phyloP scores from a whole-genome alignment of 1,140 invertebrate genomes.

The Cryptotermes secundus region DNA sequence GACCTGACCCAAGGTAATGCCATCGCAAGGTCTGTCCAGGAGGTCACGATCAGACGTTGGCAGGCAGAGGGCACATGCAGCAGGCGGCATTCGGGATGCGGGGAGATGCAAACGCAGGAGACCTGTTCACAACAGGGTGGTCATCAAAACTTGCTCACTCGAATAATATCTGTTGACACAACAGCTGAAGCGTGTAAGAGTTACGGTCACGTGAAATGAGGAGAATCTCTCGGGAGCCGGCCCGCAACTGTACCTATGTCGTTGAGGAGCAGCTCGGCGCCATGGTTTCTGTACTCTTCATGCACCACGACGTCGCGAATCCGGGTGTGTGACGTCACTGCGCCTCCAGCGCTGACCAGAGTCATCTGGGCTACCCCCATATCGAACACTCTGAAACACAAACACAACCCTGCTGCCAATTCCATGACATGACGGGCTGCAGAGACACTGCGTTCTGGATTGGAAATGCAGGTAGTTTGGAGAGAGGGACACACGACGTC shows the following conservation, averaged over 20 bases:
- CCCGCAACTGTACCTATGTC: no score
- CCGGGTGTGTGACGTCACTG: background rate
- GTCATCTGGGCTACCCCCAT: background rate
- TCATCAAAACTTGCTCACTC: no score
- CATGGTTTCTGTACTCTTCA: constrained; percentile 21
- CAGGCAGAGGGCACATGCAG: constrained; percentile 11
- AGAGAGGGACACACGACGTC: no score
- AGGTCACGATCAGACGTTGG: background rate
- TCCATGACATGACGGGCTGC: no score
- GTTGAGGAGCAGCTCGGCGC: background rate
- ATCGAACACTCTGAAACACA: background rate
- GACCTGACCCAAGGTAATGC: background rate
- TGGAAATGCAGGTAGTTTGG: no score
- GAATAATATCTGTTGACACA: no score
- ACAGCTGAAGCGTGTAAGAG: no score
- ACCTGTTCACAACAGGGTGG: background rate
- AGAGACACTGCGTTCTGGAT: no score
- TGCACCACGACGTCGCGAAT: background rate
- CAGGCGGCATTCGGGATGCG: background rate
- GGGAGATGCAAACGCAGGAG: background rate
- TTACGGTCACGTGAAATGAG: no score
- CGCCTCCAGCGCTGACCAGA: background rate
- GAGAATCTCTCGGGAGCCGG: no score
- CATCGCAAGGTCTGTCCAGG: constrained; percentile 14
- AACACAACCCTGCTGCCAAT: background rate